A percentile compares a stretch with the other conserved stretches of the same genome.
These are phyloP conservation scores for Phymastichus coffea DNA, from an alignment of 1,140 invertebrate genomes.

Conservation along the genomic window DNA sequence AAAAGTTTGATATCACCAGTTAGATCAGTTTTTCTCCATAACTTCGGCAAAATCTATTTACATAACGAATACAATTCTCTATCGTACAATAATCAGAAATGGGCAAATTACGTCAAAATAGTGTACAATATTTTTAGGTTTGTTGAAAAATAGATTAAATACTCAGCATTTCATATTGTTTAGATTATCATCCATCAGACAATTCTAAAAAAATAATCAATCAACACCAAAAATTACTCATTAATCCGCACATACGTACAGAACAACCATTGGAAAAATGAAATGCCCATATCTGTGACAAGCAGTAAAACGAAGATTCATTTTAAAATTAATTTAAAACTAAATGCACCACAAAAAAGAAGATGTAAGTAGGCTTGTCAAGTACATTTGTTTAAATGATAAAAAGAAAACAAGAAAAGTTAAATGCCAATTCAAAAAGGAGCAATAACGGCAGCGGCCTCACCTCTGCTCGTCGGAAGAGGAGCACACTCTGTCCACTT, in stretches of 20 bases:
- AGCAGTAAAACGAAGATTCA: constrained; percentile 4
- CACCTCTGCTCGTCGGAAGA: constrained; percentile 78
- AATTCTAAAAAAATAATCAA: background rate
- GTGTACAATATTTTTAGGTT: background rate
- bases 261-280: no score
- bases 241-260: no score
- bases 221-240: no score
- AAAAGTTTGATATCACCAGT: constrained; percentile 16
- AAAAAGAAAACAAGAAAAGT: no score
- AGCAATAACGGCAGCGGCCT: constrained; percentile 74
- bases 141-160: background rate
- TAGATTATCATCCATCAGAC: background rate
- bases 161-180: background rate
- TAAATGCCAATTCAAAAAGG: constrained; percentile 49
- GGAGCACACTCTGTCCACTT: constrained; percentile 75
- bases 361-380: no score
- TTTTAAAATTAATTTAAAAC: no score
- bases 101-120: constrained; percentile 2
- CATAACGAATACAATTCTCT: constrained; percentile 10
- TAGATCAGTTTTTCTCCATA: constrained; percentile 19
- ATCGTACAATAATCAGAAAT: constrained; percentile 13
- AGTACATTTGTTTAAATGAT: no score
- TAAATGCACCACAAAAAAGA: no score
- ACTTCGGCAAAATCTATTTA: constrained; percentile 20
- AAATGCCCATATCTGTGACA: background rate